Conservation (phyloP, 2,113 vertebrate genomes). For the Zingel zingel region DNA sequence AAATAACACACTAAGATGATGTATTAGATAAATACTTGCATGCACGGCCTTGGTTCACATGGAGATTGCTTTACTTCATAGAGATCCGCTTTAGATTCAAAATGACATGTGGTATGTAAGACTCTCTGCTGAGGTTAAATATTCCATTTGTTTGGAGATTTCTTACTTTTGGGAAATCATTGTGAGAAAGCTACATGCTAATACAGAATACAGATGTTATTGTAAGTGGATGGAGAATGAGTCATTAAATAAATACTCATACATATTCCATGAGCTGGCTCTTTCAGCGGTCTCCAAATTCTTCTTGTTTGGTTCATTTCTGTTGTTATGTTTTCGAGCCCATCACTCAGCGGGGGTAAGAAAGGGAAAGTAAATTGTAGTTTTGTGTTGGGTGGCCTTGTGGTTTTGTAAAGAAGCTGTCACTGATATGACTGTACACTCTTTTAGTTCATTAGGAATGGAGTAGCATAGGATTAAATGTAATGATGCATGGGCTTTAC, state of each 20-base stretch:
- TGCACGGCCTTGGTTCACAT: slow-evolving; percentile 38
- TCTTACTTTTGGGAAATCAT: slow-evolving; percentile 46
- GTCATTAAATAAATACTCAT: slow-evolving; percentile 54
- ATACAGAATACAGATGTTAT: slow-evolving; percentile 54
- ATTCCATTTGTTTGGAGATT: slow-evolving; percentile 44
- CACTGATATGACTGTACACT: slow-evolving; percentile 2
- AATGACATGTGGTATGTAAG: slow-evolving; percentile 52
- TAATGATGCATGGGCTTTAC: slow-evolving; percentile 28
- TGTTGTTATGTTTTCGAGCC: slow-evolving; percentile 28
- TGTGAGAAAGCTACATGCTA: slow-evolving; percentile 37
- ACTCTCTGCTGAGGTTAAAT: slow-evolving; percentile 18
- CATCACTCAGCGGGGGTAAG: slow-evolving; percentile 22
- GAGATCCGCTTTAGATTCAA: slow-evolving; percentile 25
- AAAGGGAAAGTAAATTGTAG: slow-evolving; percentile 47
- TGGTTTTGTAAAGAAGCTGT: slow-evolving; percentile 39
- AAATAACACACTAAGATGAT: neutral
- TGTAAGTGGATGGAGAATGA: slow-evolving; percentile 51
- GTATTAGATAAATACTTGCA: slow-evolving; percentile 46
- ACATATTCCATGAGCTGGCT: slow-evolving; percentile 46
- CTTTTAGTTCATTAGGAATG: slow-evolving; percentile 34
- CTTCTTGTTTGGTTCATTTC: slow-evolving; percentile 36
- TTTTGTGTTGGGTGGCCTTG: slow-evolving; percentile 47
- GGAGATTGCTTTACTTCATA: slow-evolving; percentile 35
- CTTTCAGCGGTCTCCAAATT: slow-evolving; percentile 23
- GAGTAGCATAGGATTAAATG: slow-evolving; percentile 38